These are phyloP conservation scores for Clarias platycephalus DNA, from an alignment of 2,797 vertebrate genomes.

Conservation along the genomic window DNA sequence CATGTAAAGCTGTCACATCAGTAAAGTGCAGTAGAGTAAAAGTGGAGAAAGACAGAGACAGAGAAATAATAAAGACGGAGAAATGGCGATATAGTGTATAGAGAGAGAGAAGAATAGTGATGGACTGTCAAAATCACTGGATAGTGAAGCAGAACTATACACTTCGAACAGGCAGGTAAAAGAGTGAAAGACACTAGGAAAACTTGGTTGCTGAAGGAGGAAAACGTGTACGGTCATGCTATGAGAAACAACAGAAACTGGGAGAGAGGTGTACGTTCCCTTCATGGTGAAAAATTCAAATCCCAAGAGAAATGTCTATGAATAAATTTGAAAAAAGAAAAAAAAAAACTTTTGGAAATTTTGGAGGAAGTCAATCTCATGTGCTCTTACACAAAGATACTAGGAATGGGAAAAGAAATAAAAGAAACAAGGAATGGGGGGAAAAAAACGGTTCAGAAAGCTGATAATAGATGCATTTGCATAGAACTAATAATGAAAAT, in stretches of 20 bases:
- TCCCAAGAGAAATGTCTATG: neutral
- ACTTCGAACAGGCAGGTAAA: conserved; percentile 6
- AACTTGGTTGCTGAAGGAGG: neutral
- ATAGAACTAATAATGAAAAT: too few species aligned
- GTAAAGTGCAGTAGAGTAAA: neutral
- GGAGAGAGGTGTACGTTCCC: neutral
- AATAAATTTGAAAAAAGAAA: neutral
- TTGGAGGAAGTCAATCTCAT: neutral
- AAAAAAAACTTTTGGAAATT: neutral
- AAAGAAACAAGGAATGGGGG: neutral
- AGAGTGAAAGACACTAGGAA: neutral
- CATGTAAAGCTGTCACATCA: neutral
- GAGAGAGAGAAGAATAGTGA: neutral
- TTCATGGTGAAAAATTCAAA: neutral
- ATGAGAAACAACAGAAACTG: neutral
- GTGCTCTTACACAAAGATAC: neutral
- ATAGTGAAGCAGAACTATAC: neutral
- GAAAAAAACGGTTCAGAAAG: neutral
- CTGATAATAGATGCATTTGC: too few species aligned
- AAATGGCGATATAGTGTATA: neutral
- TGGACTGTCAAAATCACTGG: conserved; percentile 11
- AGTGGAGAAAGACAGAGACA: neutral
- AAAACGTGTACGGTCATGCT: neutral
- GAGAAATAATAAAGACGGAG: neutral
- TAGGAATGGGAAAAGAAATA: neutral